A percentile compares a stretch with the other conserved stretches of the same genome.
phyloP scores from a whole-genome alignment of 1,140 invertebrate genomes.

The Bombus waltoni region DNA sequence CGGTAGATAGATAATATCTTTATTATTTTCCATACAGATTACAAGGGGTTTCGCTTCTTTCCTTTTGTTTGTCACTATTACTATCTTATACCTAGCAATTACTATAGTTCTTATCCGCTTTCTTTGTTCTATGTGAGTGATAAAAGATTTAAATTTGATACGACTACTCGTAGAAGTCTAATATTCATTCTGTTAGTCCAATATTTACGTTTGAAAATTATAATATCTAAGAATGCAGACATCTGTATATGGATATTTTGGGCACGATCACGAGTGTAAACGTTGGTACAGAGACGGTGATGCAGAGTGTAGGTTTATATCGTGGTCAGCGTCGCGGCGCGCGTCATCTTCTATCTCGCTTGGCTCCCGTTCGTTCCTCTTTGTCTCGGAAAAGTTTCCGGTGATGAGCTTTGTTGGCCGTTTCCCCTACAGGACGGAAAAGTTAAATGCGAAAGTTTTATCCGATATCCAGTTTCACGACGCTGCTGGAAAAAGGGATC shows the following conservation, averaged over 20 bases:
- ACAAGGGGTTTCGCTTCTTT: no score
- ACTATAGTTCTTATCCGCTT: no score
- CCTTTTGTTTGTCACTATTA: no score
- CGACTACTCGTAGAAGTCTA: neutral
- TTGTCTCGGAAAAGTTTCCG: slow-evolving; percentile 81
- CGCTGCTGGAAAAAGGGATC: slow-evolving; percentile 70
- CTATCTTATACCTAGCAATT: no score
- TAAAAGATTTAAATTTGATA: neutral
- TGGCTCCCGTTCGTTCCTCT: slow-evolving; percentile 62
- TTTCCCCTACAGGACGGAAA: slow-evolving; percentile 79
- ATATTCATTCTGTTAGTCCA: neutral
- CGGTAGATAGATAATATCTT: no score
- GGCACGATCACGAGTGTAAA: slow-evolving; percentile 27
- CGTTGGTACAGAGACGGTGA: neutral
- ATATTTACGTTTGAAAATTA: neutral
- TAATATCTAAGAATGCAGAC: neutral
- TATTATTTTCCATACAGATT: no score
- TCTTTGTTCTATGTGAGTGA: neutral
- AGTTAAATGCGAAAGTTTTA: slow-evolving; percentile 82
- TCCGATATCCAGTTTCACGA: slow-evolving; percentile 76
- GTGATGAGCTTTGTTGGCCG: slow-evolving; percentile 82
- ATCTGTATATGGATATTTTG: slow-evolving; percentile 27
- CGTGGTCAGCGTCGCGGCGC: slow-evolving; percentile 54
- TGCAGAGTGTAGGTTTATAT: slow-evolving; percentile 35
- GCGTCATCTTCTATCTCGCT: slow-evolving; percentile 55